Evolutionary conservation across 2,113 vertebrate species (phyloP).

Genomic region (Salvator merianae): DNA sequence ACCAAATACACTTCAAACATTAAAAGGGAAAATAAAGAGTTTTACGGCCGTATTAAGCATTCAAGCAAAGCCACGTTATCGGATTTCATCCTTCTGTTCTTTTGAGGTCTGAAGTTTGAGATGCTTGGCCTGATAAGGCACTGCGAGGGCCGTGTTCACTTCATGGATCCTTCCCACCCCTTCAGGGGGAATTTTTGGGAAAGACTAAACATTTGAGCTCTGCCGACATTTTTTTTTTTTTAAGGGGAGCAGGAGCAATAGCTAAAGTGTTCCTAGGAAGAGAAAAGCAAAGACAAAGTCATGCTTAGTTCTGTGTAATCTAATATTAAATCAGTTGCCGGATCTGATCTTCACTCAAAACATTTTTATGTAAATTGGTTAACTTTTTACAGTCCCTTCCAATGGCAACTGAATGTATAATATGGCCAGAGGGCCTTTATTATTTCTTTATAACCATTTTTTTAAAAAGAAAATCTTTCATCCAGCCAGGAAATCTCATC

Average conservation of each 20-base stretch:
- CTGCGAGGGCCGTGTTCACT: background rate
- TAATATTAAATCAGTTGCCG: slow-evolving; percentile 55
- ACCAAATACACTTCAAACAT: slow-evolving; percentile 47
- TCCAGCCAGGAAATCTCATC: too few species aligned
- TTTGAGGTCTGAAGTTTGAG: slow-evolving; percentile 47
- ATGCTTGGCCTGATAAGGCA: slow-evolving; percentile 57
- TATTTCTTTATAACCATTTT: too few species aligned
- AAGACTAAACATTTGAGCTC: slow-evolving; percentile 3
- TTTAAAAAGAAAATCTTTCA: too few species aligned
- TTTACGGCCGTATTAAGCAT: slow-evolving; percentile 61
- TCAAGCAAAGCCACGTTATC: slow-evolving; percentile 52
- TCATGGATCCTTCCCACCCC: background rate
- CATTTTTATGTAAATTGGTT: slow-evolving; percentile 11
- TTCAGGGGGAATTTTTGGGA: accelerated
- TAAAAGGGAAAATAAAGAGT: slow-evolving; percentile 57
- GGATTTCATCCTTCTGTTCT: slow-evolving; percentile 60
- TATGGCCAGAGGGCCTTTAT: background rate
- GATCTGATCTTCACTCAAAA: slow-evolving; percentile 47
- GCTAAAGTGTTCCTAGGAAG: background rate
- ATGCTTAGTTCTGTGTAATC: slow-evolving; percentile 67
- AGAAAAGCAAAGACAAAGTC: background rate
- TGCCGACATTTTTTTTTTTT: background rate
- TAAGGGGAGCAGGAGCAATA: background rate
- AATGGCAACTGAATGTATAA: background rate
- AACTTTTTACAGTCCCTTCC: slow-evolving; percentile 9